A percentile compares a stretch with the other conserved stretches of the same genome.
phyloP scores from a whole-genome alignment of 2,888 invertebrate genomes.

The Drosophila neoperkinsi region DNA sequence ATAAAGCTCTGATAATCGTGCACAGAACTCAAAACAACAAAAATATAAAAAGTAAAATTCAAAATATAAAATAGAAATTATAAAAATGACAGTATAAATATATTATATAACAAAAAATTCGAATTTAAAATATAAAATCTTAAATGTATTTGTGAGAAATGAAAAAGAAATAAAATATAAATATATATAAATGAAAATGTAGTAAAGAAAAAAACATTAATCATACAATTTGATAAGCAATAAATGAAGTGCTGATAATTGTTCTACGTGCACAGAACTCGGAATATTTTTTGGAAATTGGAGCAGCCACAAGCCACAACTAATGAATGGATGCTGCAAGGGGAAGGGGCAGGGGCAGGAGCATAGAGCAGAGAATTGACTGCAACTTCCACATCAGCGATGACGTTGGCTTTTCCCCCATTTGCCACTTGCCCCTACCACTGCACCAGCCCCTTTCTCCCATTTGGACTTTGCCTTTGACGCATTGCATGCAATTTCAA shows the following conservation, averaged over 20 bases:
- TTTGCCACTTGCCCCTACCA: background rate
- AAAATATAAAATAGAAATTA: background rate
- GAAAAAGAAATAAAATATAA: background rate
- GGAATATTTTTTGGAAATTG: background rate
- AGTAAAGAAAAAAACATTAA: background rate
- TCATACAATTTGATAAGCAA: background rate
- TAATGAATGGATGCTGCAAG: slow-evolving; percentile 18
- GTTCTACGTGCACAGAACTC: background rate
- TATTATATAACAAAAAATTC: too few relatives aligned
- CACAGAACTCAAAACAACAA: slow-evolving; percentile 8
- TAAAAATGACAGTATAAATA: background rate
- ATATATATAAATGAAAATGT: background rate
- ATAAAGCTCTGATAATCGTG: slow-evolving; percentile 71
- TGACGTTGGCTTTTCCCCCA: background rate
- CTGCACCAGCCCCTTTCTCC: background rate
- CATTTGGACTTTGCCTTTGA: slow-evolving; percentile 43
- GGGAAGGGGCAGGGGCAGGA: too few relatives aligned
- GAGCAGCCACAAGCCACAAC: slow-evolving; percentile 41
- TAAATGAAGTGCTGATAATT: background rate
- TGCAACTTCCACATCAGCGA: slow-evolving; percentile 1
- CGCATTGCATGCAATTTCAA: slow-evolving; percentile 77
- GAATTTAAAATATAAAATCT: too few relatives aligned
- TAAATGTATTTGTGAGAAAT: background rate
- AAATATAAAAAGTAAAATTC: background rate
- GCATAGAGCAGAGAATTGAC: slow-evolving; percentile 9